Base-by-base conservation (phyloP, 2,113 vertebrate species). In the Neodon shergylaensis region DNA sequence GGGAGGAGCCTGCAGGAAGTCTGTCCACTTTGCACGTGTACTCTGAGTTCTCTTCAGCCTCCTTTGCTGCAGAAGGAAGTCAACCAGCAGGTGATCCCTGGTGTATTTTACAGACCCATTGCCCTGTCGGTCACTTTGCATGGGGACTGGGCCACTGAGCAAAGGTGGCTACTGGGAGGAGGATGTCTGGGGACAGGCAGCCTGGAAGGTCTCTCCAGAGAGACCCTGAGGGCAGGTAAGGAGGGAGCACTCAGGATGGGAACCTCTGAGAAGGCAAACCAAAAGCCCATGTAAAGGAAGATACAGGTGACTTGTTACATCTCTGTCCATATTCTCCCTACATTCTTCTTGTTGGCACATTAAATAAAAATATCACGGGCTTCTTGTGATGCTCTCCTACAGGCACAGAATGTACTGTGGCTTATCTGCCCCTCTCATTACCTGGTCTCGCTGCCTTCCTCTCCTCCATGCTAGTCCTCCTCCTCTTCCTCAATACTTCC, bases 1-100 rank as follows among this genome's bases (percentile, higher is more conserved):
- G 6, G 16, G 47, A 17, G 42, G 66, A 66, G 16, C 4, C 1
- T 47, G 66, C 1, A 0, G 42, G 66, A 78, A 44, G 78, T 16
- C 1, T 9, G 16, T n/a, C 33, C 21, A 6, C 39, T 0, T 0
- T 14, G 10, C 12, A 14, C 11, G 4, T 16, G 6, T 9, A 1
- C 8, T 4, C 19, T 0, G 0, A 16, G 36, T 31, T 73, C 28
- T 66, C 74, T 11, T 3, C 6, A 44, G 54, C 68, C 16, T 11
- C 73, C 10, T 91, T 54, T 73, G 92, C 77, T 73, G 0, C 22
- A 31, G 52, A 54, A n/a, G 13, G 1, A 21, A 36, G 31, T 6
- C 0, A 0, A 24, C 4, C 22, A 2, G 21, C 26, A 8, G 12
- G 36, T 0, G 7, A 39, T 5, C 65, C 39, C 88, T 42, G 33